These are phyloP conservation scores for Catharus minimus DNA, from an alignment of 2,113 vertebrate genomes.

Conservation along the genomic window DNA sequence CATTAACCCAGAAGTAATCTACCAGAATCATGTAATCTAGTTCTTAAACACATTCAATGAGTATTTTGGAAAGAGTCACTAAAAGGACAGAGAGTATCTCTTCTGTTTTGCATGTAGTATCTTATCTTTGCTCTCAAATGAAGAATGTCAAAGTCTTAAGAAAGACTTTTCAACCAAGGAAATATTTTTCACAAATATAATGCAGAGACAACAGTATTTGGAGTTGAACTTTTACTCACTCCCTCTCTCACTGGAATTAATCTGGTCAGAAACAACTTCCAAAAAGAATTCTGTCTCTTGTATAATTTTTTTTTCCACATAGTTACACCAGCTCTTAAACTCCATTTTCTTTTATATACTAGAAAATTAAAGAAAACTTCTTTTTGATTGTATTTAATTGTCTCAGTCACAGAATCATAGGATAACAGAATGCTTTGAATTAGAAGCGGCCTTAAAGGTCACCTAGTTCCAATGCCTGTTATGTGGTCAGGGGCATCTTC, in stretches of 20 bases:
- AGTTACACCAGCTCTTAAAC: background rate
- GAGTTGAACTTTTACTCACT: background rate
- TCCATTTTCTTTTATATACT: background rate
- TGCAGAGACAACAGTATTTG: background rate
- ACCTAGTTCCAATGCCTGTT: accelerated
- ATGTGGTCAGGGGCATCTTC: background rate
- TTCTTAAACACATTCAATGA: background rate
- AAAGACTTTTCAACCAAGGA: background rate
- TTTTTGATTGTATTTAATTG: background rate
- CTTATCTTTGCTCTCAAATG: background rate
- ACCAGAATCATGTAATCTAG: slow-evolving; percentile 18
- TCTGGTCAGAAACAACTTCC: background rate
- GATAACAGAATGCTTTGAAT: background rate
- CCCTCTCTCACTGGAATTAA: background rate
- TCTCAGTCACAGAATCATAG: background rate
- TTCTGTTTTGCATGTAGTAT: background rate
- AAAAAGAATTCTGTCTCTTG: background rate
- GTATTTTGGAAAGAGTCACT: slow-evolving; percentile 12
- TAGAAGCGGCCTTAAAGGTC: background rate
- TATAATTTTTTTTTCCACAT: background rate
- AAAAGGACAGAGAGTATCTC: background rate
- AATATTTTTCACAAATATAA: background rate
- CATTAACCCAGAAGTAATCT: slow-evolving; percentile 50
- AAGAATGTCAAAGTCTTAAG: background rate
- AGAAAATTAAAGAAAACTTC: background rate